Evolutionary conservation across 2,113 vertebrate species (phyloP).

Genomic region (Poeciliopsis retropinna): DNA sequence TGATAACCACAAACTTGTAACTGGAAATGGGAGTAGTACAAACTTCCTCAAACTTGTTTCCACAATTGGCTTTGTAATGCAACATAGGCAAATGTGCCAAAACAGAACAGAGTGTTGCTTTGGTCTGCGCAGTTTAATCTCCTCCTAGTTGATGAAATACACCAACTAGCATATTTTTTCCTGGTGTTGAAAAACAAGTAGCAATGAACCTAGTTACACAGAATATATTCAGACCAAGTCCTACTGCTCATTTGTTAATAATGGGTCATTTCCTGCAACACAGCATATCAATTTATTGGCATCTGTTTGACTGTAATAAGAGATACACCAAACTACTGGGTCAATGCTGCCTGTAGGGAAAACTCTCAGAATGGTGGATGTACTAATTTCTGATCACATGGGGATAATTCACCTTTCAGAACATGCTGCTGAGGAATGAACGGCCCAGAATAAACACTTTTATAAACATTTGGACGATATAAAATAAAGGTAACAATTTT

Average conservation of each 20-base stretch:
- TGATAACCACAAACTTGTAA: background rate
- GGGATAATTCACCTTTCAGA: background rate
- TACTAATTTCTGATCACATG: conserved; percentile 48
- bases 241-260: background rate
- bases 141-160: background rate
- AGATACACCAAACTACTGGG: conserved; percentile 55
- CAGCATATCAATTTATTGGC: background rate
- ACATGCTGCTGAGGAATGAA: too few species aligned
- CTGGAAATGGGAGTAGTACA: background rate
- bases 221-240: background rate
- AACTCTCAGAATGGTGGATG: conserved; percentile 6
- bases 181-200: background rate
- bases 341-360: conserved; percentile 44
- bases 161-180: background rate
- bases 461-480: too few species aligned
- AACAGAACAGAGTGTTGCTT: background rate
- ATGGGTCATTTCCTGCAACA: background rate
- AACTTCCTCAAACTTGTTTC: conserved; percentile 1
- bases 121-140: background rate
- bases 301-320: conserved; percentile 4
- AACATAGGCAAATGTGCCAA: background rate
- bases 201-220: background rate
- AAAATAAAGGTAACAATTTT: too few species aligned
- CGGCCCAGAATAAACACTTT: too few species aligned
- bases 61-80: background rate